These are phyloP conservation scores for Cosmorhoe ocellata DNA, from an alignment of 2,888 invertebrate species.

Conservation along the genomic window DNA sequence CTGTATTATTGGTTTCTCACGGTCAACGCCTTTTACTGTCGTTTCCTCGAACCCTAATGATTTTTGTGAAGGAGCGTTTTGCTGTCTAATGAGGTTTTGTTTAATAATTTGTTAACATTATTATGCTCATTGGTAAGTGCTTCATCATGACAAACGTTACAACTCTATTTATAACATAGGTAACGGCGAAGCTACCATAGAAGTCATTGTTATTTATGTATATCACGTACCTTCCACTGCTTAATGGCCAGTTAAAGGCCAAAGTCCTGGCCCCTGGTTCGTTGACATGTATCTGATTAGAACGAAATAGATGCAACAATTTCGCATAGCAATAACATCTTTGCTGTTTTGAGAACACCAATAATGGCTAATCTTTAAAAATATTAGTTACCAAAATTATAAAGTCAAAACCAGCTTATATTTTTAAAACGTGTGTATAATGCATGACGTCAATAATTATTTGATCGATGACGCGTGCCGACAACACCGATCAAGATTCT, in stretches of 20 bases:
- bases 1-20: constrained; percentile 46
- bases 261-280: constrained; percentile 31
- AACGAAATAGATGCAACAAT: constrained; percentile 23
- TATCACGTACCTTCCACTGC: constrained; percentile 25
- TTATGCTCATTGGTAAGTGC: too few species aligned
- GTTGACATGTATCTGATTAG: constrained; percentile 30
- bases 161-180: not conserved
- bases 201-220: constrained; percentile 19
- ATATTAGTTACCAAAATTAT: constrained; percentile 1
- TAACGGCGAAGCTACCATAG: constrained; percentile 8
- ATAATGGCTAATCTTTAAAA: not conserved
- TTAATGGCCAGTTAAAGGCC: constrained; percentile 29
- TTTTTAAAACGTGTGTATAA: constrained; percentile 16
- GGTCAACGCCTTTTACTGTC: constrained; percentile 41
- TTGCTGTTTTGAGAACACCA: constrained; percentile 1
- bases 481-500: constrained; percentile 37
- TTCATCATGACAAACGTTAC: too few species aligned
- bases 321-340: constrained; percentile 10
- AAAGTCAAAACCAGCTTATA: not conserved
- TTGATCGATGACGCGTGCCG: constrained; percentile 45
- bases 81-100: constrained; percentile 35
- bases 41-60: constrained; percentile 43
- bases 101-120: constrained; percentile 1
- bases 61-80: constrained; percentile 36
- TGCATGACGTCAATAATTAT: constrained; percentile 22